Evolutionary conservation across 2,113 vertebrate species (phyloP).

Genomic region (Acrocephalus kingi): DNA sequence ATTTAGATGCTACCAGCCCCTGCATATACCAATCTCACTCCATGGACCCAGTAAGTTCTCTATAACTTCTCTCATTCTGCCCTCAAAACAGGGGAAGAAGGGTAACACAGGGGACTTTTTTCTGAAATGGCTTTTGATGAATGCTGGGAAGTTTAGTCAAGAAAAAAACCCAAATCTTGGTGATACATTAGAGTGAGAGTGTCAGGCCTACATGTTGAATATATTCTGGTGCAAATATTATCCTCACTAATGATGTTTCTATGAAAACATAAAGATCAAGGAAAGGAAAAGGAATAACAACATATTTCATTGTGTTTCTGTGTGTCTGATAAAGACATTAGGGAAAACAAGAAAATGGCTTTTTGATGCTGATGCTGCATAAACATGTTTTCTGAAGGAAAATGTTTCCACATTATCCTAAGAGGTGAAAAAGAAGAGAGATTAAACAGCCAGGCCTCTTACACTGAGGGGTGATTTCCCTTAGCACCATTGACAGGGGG

Average conservation of each 20-base stretch:
- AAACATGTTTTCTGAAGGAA: slow-evolving; percentile 66
- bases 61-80: neutral
- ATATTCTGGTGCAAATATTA: slow-evolving; percentile 39
- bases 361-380: slow-evolving; percentile 74
- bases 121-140: neutral
- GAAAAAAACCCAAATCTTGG: neutral
- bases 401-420: slow-evolving; percentile 65
- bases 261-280: slow-evolving; percentile 56
- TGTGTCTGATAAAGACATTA: slow-evolving; percentile 67
- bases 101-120: neutral
- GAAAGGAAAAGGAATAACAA: slow-evolving; percentile 57
- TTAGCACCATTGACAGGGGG: neutral
- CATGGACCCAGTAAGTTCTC: neutral
- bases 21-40: neutral
- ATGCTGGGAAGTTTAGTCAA: neutral
- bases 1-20: neutral
- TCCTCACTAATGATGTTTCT: slow-evolving; percentile 40
- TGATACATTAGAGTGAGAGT: neutral
- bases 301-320: slow-evolving; percentile 60
- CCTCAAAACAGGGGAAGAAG: neutral
- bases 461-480: neutral
- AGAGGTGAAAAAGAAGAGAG: slow-evolving; percentile 46
- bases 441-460: neutral
- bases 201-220: slow-evolving; percentile 35
- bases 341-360: slow-evolving; percentile 69